These are phyloP conservation scores for Nudaria mundana DNA, from an alignment of 2,888 invertebrate species.

Conservation along the genomic window DNA sequence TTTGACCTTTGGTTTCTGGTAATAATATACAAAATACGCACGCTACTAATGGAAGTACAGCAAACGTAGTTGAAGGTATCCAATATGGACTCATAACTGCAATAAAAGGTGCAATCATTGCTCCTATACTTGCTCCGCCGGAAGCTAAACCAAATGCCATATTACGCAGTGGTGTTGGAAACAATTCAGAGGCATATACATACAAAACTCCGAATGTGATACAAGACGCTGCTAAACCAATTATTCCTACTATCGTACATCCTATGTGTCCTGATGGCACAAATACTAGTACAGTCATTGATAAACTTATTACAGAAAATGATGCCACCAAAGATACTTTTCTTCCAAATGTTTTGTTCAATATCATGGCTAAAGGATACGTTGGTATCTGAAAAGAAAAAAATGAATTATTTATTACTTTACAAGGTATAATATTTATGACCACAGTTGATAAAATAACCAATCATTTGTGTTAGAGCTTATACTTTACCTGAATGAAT, in stretches of 20 bases:
- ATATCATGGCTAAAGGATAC: slow-evolving; percentile 36
- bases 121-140: slow-evolving; percentile 47
- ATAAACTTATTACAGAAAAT: slow-evolving; percentile 28
- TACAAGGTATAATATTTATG: too few relatives aligned
- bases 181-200: slow-evolving; percentile 50
- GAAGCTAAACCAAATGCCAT: slow-evolving; percentile 50
- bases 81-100: slow-evolving; percentile 46
- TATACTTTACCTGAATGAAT: slow-evolving; percentile 38
- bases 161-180: slow-evolving; percentile 51
- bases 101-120: slow-evolving; percentile 51
- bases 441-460: too few relatives aligned
- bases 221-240: slow-evolving; percentile 39
- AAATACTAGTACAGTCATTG: slow-evolving; percentile 43
- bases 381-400: slow-evolving; percentile 39
- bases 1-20: slow-evolving; percentile 51
- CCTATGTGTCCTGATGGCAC: slow-evolving; percentile 39
- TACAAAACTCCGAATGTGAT: slow-evolving; percentile 40
- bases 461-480: too few relatives aligned
- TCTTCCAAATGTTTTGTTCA: slow-evolving; percentile 45
- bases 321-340: slow-evolving; percentile 34
- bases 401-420: too few relatives aligned
- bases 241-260: slow-evolving; percentile 39
- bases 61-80: slow-evolving; percentile 50
- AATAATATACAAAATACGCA: slow-evolving; percentile 38
- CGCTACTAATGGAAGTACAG: slow-evolving; percentile 39